phyloP scores from a whole-genome alignment of 64 coral and sea anemone species.

The Pachyseris speciosa region DNA sequence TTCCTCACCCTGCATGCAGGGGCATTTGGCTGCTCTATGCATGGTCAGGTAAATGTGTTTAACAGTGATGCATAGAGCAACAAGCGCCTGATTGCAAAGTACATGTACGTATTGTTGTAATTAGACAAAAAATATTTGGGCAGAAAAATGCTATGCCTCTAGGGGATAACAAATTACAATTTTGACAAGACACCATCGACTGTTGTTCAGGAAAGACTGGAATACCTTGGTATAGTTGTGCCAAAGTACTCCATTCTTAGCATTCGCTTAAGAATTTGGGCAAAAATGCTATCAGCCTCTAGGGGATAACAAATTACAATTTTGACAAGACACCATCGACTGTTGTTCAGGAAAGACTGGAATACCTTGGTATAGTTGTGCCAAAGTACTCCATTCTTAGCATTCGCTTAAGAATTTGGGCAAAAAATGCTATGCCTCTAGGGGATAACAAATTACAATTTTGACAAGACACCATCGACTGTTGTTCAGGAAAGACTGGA shows the following conservation, averaged over 20 bases:
- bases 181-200: neutral
- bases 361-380: constrained; percentile 85
- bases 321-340: neutral
- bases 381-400: constrained; percentile 93
- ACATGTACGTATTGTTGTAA: too few species aligned
- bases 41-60: too few species aligned
- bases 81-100: too few species aligned
- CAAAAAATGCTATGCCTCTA: too few species aligned
- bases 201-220: constrained; percentile 66
- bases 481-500: constrained; percentile 73
- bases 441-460: neutral
- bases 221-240: constrained; percentile 85
- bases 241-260: constrained; percentile 93
- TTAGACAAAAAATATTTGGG: too few species aligned
- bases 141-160: too few species aligned
- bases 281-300: too few species aligned
- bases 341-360: constrained; percentile 66
- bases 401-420: constrained; percentile 92
- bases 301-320: neutral
- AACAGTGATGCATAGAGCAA: too few species aligned
- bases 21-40: too few species aligned
- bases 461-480: neutral
- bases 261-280: constrained; percentile 87
- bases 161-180: neutral
- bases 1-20: too few species aligned